Evolutionary conservation across 35 echinoderm and acorn worm genomes (phyloP), one percentile per base, ranked within the genome.

Genomic region (Hemicentrotus pulcherrimus): DNA sequence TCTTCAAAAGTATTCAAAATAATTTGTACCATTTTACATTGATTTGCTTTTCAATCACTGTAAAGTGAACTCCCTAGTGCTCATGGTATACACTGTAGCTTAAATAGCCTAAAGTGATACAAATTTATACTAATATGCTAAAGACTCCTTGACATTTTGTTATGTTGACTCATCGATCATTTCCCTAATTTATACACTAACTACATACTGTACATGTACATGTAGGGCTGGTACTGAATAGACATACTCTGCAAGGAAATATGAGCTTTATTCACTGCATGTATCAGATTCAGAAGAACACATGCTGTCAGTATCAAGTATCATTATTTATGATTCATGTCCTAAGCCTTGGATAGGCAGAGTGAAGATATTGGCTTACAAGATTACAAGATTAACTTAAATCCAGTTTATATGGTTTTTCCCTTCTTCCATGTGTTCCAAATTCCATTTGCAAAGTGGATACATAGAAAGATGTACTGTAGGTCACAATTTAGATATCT

Each of bases 351-450:
- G 65, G 22, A 78, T 78, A n/a, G 19, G 65, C 65, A 28, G 22
- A 78, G 65, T 8, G 7, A 78, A 78, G 19, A 78, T 78, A 78
- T 78, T n/a, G 19, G 65, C 65, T 78, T 78, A 78, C 65, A n/a
- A 78, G 65, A 78, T 78, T 78, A 78, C 24, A 78, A 78, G 65
- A 78, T 78, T 78, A 78, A 28, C 65, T 78, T n/a, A 78, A n/a
- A n/a, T 78, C 65, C 0, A 4, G 65, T 78, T 78, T 22, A 28
- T n/a, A 28, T 28, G 19, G n/a, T 78, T 78, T 78, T n/a, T 78
- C 22, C 65, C 19, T 19, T 28, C 65, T 78, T n/a, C 22, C 18
- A 78, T 78, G 22, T 78, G 65, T 28, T 28, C 18, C 28, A n/a
- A 28, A 78, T 28, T 78, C 28, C 22, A 78, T n/a, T 78, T 78